These are phyloP conservation scores for Dreissena rostriformis DNA, from an alignment of 1,140 invertebrate species.

Conservation along the genomic window DNA sequence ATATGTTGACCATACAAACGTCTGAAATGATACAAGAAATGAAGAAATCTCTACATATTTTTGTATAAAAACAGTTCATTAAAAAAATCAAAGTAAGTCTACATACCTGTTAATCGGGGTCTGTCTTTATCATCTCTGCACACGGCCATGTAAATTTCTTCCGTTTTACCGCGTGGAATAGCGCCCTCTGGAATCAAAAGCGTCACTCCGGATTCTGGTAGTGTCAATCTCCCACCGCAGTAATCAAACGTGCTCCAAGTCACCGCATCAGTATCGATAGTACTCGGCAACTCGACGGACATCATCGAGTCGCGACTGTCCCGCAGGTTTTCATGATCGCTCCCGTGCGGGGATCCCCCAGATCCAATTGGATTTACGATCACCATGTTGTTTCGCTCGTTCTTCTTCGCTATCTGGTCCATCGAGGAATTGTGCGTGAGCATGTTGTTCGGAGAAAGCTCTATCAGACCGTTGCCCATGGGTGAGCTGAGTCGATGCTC, in stretches of 20 bases:
- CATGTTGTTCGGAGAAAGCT: conserved; percentile 40
- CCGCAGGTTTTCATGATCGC: conserved; percentile 65
- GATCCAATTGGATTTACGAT: conserved; percentile 47
- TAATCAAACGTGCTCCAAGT: conserved; percentile 85
- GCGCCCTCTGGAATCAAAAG: conserved; percentile 88
- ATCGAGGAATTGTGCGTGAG: conserved; percentile 63
- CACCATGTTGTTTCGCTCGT: conserved; percentile 63
- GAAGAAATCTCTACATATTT: too few species aligned
- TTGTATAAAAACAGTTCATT: too few species aligned
- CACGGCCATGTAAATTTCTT: conserved; percentile 94
- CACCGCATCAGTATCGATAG: conserved; percentile 83
- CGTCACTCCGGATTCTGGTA: conserved; percentile 86
- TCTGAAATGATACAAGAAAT: too few species aligned
- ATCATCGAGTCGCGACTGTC: conserved; percentile 76
- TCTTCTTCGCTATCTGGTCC: conserved; percentile 66
- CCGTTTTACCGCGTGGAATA: conserved; percentile 88
- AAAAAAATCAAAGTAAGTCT: background rate
- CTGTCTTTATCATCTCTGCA: conserved; percentile 94
- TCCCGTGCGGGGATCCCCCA: conserved; percentile 60
- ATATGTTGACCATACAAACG: too few species aligned
- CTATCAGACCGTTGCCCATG: conserved; percentile 38
- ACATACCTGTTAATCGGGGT: conserved; percentile 89
- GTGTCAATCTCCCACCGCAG: conserved; percentile 89
- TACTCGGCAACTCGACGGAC: conserved; percentile 77
- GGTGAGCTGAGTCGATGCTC: conserved; percentile 52